phyloP scores from a whole-genome alignment of 2,888 invertebrate genomes.

The Caenorhabditis angaria region DNA sequence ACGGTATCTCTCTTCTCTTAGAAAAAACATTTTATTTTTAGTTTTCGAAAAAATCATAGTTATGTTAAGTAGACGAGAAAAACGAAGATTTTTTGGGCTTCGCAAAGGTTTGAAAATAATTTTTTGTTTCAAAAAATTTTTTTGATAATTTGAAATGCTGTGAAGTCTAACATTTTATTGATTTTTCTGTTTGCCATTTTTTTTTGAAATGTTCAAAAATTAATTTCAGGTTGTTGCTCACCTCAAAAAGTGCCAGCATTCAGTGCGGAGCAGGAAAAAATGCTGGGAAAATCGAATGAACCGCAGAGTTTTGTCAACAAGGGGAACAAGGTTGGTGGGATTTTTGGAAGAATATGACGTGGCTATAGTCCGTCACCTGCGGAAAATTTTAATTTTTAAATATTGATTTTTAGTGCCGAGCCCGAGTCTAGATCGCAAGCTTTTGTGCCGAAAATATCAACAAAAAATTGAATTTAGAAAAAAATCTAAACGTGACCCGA shows the following conservation, averaged over 20 bases:
- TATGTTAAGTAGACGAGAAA: background rate
- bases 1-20: background rate
- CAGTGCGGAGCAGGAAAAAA: constrained; percentile 46
- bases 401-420: too few relatives aligned
- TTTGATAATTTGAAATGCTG: background rate
- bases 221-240: constrained; percentile 36
- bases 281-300: constrained; percentile 47
- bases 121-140: too few relatives aligned
- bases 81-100: background rate
- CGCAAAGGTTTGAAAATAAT: too few relatives aligned
- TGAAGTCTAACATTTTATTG: background rate
- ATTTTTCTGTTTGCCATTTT: background rate
- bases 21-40: background rate
- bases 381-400: too few relatives aligned
- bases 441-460: too few relatives aligned
- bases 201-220: background rate
- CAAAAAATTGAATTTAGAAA: too few relatives aligned
- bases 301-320: constrained; percentile 48
- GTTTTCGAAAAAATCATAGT: background rate
- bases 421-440: too few relatives aligned
- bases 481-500: too few relatives aligned
- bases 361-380: background rate
- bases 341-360: background rate
- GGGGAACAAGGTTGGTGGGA: constrained; percentile 36
- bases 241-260: constrained; percentile 45